These are phyloP conservation scores for Heliconius ismenius DNA, from an alignment of 2,888 invertebrate species.

Conservation along the genomic window DNA sequence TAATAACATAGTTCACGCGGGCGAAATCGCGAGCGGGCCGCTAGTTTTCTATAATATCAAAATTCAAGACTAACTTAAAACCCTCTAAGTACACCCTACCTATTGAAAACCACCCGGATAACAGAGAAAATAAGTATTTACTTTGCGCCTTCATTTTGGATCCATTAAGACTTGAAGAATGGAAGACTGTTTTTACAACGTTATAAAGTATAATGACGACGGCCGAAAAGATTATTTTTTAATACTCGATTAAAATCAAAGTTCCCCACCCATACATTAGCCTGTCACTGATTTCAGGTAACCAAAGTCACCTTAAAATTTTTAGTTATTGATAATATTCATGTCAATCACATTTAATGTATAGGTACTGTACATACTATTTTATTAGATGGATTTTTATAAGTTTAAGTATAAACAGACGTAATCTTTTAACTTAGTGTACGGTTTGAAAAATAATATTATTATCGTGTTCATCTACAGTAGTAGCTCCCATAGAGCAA, in stretches of 20 bases:
- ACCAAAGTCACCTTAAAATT: constrained; percentile 30
- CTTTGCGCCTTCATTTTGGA: constrained; percentile 32
- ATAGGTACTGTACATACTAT: too few species aligned
- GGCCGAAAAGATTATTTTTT: constrained; percentile 44
- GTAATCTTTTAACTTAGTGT: neutral
- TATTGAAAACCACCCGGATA: neutral
- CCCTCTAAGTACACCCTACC: neutral
- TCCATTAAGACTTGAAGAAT: constrained; percentile 38
- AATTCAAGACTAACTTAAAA: neutral
- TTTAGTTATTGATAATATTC: neutral
- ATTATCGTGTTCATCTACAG: neutral
- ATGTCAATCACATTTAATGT: neutral
- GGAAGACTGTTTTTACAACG: constrained; percentile 41
- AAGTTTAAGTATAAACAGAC: neutral
- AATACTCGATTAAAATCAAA: constrained; percentile 42
- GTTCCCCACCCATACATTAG: constrained; percentile 34
- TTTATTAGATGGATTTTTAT: neutral
- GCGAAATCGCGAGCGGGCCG: too few species aligned
- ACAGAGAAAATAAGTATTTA: constrained; percentile 34
- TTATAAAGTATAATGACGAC: constrained; percentile 42
- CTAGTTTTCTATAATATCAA: neutral
- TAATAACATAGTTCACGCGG: too few species aligned
- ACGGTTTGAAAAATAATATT: neutral
- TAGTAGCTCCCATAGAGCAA: neutral
- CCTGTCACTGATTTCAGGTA: constrained; percentile 36